Conservation (phyloP, 2,113 vertebrate species). For the Brachypodius melanocephalos region DNA sequence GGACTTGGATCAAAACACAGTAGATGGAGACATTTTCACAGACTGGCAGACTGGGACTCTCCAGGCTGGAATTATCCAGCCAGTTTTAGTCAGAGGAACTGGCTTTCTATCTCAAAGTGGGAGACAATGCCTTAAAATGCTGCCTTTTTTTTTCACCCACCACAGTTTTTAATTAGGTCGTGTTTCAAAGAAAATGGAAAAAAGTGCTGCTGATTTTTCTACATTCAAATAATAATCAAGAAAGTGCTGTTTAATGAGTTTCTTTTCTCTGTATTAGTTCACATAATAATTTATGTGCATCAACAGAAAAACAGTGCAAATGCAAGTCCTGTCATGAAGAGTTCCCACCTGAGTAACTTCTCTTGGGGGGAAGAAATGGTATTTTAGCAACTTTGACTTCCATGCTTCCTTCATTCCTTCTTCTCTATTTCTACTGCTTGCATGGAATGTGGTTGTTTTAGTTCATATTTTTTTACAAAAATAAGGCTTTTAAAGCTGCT, state of each 20-base stretch:
- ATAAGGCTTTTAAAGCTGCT: background rate
- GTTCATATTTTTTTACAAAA: background rate
- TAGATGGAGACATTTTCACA: conserved; percentile 29
- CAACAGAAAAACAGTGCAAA: background rate
- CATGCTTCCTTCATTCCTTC: background rate
- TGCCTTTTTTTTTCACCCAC: background rate
- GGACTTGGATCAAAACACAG: background rate
- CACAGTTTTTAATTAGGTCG: background rate
- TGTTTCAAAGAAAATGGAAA: background rate
- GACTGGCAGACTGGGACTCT: background rate
- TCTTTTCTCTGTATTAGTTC: background rate
- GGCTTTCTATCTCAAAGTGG: conserved; percentile 22
- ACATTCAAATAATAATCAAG: background rate
- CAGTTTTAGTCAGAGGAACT: conserved; percentile 8
- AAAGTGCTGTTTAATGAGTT: background rate
- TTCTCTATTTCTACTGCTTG: background rate
- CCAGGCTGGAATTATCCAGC: background rate
- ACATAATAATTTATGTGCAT: background rate
- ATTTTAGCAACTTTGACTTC: background rate
- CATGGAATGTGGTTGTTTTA: background rate
- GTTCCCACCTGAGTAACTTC: background rate
- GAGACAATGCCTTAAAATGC: conserved; percentile 53
- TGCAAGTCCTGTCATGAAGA: background rate
- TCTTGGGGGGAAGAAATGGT: background rate
- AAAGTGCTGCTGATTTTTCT: conserved; percentile 8